Evolutionary conservation across 1,140 invertebrate species (phyloP), one percentile per base, ranked within the genome.

Genomic region (Drosophila pseudoobscura): DNA sequence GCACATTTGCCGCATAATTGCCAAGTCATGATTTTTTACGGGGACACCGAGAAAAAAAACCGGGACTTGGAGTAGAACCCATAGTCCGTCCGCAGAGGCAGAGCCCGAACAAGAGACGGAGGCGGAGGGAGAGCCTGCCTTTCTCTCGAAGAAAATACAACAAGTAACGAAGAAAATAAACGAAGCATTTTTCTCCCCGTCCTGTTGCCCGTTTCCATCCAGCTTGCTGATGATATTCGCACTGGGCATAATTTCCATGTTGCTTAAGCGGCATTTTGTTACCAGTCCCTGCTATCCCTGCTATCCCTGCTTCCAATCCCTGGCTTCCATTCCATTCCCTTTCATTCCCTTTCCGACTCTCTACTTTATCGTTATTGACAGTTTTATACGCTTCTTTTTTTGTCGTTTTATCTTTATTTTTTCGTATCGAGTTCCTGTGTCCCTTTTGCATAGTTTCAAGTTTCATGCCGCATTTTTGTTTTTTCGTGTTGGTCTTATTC

Each of bases 1-100:
- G 83, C 75, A 83, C 83, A 88, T 88, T 88, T 88, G 84, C 83
- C 79, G 83, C 84, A 88, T 88, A 88, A 88, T 88, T 88, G 83
- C 83, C 84, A 88, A 88, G 83, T 88, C 83, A 88, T 88, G 83
- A 87, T 88, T 88, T 88, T 88, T 88, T 88, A 78, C 75, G 11
- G 35, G 35, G 31, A 88, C 75, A 78, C 74, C 65, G 11, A 39
- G 11, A 39, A 11, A 13, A 13, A 39, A 69, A 73, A n/a, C 15
- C 8, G 2, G 15, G 35, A 39, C 11, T 39, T 39, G 35, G 11
- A 50, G 46, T 20, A 47, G 56, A 66, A 69, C 63, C 31, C 61
- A 53, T 39, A n/a, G 15, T 24, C 24, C 7, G 15, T 24, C 24
- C 7, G 2, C 11, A n/a, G 26, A 9, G 17, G 17, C 13, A 31